Conservation (phyloP, 2,113 vertebrate genomes). For the Thermophis baileyi region DNA sequence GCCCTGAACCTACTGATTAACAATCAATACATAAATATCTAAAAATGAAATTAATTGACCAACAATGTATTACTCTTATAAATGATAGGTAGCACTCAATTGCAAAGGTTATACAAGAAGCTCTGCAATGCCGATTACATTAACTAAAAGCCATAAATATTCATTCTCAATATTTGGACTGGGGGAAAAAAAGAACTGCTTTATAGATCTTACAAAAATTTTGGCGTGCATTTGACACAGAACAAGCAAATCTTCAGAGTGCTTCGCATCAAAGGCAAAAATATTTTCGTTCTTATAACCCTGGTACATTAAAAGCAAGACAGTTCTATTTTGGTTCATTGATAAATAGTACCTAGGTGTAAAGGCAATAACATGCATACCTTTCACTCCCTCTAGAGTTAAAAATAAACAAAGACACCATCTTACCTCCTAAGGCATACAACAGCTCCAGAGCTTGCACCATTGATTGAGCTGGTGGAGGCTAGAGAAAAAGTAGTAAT, state of each 20-base stretch:
- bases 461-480: constrained; percentile 97
- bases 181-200: neutral
- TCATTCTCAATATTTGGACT: neutral
- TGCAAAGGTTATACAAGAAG: neutral
- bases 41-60: neutral
- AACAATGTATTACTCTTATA: neutral
- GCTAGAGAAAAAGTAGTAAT: constrained; percentile 69
- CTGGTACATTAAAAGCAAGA: neutral
- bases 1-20: neutral
- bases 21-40: neutral
- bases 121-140: neutral
- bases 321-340: neutral
- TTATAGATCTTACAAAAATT: neutral
- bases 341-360: neutral
- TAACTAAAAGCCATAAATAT: neutral
- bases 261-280: neutral
- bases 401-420: neutral
- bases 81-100: neutral
- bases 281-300: neutral
- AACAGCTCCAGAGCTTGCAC: constrained; percentile 95
- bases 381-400: neutral
- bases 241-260: neutral
- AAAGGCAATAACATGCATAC: neutral
- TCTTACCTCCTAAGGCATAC: constrained; percentile 93
- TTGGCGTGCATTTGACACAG: neutral